These are phyloP conservation scores for Euura saliciscinereae DNA, from an alignment of 1,140 invertebrate genomes.

Conservation along the genomic window DNA sequence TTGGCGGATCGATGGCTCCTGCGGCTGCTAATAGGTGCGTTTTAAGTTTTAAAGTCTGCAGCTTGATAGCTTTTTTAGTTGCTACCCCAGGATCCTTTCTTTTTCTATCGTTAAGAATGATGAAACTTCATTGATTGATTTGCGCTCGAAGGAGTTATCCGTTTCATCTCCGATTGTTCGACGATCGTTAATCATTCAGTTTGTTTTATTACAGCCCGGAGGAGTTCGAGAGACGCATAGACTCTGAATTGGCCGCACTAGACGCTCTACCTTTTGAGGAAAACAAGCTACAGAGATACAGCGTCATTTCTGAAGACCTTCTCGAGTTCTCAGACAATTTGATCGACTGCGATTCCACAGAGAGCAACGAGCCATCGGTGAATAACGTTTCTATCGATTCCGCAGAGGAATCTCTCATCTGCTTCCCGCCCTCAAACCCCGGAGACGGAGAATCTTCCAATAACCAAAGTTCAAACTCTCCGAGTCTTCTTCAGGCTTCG, in stretches of 20 bases:
- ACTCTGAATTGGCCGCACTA: conserved; percentile 68
- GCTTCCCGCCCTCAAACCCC: background rate
- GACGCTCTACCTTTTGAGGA: conserved; percentile 61
- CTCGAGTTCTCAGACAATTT: conserved; percentile 51
- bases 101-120: too few species aligned
- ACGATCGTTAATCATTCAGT: background rate
- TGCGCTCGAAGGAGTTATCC: too few species aligned
- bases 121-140: too few species aligned
- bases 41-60: background rate
- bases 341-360: conserved; percentile 36
- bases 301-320: conserved; percentile 46
- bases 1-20: background rate
- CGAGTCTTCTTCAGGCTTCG: background rate
- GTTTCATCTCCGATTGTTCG: too few species aligned
- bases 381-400: background rate
- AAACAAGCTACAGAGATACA: conserved; percentile 41
- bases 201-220: conserved; percentile 52
- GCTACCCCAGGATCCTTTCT: too few species aligned
- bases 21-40: background rate
- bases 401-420: background rate
- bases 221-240: conserved; percentile 66
- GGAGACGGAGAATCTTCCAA: background rate
- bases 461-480: background rate
- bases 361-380: background rate
- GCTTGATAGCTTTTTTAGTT: too few species aligned